Evolutionary conservation across 2,797 vertebrate genomes (phyloP), one percentile per base, ranked within the genome.

Genomic region (Peromyscus eremicus): DNA sequence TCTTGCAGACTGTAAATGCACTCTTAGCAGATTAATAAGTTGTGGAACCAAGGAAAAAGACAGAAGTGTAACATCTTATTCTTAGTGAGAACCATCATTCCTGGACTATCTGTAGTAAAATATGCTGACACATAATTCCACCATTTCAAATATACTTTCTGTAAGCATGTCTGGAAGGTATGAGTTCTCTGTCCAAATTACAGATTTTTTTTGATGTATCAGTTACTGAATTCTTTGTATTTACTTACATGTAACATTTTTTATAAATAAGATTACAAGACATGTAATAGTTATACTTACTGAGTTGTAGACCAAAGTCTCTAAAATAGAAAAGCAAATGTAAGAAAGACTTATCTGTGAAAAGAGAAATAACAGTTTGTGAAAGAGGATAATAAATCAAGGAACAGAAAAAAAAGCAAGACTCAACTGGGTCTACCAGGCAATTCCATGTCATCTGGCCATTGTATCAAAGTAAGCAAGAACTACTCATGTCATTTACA

Each of bases 91-190:
- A 14, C 12, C 25, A 29, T 46, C 73, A 76, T 40, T 82, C 68
- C 90, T n/a, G 49, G 14, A 55, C 19, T 90, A 81, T 66, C 40
- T 77, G 81, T 73, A 60, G 80, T 37, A 97, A 81, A 93, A 29
- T 62, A 83, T 40, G 10, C 80, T 84, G 83, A 70, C 55, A 70
- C 17, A 46, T 81, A 21, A 85, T 55, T 43, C 29, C 37, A 77
- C 49, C 55, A 43, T 62, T 89, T 70, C 19, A 25, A 6, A 2
- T 79, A 5, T 73, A 62, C 9, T 34, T 55, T 91, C 64, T 93
- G 19, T 16, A 93, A 49, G 4, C 40, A 87, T 64, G 13, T 91
- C 62, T 94, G 23, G 57, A 81, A 92, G 19, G 23, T 84, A 70
- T 62, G 16, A 52, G 12, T 55, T 0, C n/a, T 0, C 49, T 55